Evolutionary conservation across 2,888 invertebrate species (phyloP), one percentile per base, ranked within the genome.

Genomic region (Cryptophagus acutangulus): DNA sequence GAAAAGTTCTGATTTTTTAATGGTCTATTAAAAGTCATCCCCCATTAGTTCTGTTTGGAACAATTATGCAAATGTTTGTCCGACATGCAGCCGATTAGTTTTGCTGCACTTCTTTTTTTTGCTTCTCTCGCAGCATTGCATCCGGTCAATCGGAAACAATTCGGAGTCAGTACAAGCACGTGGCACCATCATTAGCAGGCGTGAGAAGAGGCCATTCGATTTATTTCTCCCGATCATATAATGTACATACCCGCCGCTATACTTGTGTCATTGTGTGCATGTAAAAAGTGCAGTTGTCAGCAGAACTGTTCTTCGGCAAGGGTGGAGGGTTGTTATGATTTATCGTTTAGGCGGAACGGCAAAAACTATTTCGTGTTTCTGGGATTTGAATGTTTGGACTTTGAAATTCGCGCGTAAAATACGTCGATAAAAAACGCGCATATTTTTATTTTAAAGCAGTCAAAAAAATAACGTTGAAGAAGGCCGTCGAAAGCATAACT

Each of bases 131-230:
- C n/a, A n/a, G n/a, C n/a, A n/a, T n/a, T 47, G 41, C 54, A 58
- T 57, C 54, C 61, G 63, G 57, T 62, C 62, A 61, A 54, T 59
- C 61, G 65, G 63, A 64, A 66, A 63, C 58, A 65, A 65, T 66
- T 54, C 49, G 51, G n/a, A 50, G 56, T 60, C 57, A 56, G 44
- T 49, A 48, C 12, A 26, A 15, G 54, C 67, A 66, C 67, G 67
- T 66, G 67, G 59, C 65, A 58, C 58, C 59, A 62, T 67, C 67
- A 67, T 67, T 67, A 67, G 55, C 63, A 63, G 67, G 67, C 67
- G 67, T 66, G 67, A 66, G 66, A 64, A 66, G 61, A 58, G 61
- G 55, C 41, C 13, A 36, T 26, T 33, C 13, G 16, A 3, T n/a
- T 4, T 13, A 3, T 6, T 38, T 31, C 44, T 40, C 39, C 15